These are phyloP conservation scores for Coenobita brevimanus DNA, from an alignment of 1,140 invertebrate genomes.

Conservation along the genomic window DNA sequence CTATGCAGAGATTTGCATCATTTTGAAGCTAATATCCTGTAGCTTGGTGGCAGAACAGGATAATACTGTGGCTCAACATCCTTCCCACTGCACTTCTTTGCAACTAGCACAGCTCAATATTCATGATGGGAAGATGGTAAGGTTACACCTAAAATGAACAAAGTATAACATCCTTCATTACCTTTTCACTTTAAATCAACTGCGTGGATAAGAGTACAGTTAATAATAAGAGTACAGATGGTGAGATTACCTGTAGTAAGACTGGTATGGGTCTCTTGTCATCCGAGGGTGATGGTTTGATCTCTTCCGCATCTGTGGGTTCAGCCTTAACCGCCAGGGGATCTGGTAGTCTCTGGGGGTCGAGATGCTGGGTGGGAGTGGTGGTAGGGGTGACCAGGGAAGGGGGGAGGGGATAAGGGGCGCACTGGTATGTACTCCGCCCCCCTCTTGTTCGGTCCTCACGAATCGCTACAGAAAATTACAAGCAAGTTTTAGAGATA, in stretches of 20 bases:
- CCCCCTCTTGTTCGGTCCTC: constrained; percentile 96
- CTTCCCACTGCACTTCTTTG: too few species aligned
- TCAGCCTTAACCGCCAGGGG: constrained; percentile 73
- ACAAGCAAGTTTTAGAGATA: neutral
- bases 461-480: constrained; percentile 83
- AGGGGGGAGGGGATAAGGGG: constrained; percentile 82
- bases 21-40: too few species aligned
- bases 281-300: constrained; percentile 70
- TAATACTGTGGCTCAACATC: too few species aligned
- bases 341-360: constrained; percentile 51
- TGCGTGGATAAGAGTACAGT: too few species aligned
- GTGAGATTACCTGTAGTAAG: constrained; percentile 77
- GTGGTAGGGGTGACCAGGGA: constrained; percentile 76
- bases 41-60: too few species aligned
- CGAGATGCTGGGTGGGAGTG: constrained; percentile 43
- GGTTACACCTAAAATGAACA: too few species aligned
- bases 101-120: too few species aligned
- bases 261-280: constrained; percentile 75
- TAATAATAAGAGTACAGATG: too few species aligned
- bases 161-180: too few species aligned
- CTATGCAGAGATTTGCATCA: too few species aligned
- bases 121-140: too few species aligned
- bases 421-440: constrained; percentile 93
- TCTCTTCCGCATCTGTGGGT: constrained; percentile 73
- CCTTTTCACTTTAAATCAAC: too few species aligned